These are phyloP conservation scores for Spatula clypeata DNA, from an alignment of 2,797 vertebrate genomes.

Conservation along the genomic window DNA sequence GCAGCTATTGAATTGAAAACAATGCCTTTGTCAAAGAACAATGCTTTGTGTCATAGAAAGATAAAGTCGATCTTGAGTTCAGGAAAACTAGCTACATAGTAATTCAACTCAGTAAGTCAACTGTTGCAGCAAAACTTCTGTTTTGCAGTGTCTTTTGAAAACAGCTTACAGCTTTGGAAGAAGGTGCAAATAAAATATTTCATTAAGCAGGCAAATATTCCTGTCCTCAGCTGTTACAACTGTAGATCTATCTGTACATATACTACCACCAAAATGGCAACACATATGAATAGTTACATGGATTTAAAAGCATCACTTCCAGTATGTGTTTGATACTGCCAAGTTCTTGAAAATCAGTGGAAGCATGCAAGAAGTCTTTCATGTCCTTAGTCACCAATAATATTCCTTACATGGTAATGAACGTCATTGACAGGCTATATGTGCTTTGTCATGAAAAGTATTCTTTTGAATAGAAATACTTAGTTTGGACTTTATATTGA, in stretches of 20 bases:
- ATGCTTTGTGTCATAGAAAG: neutral
- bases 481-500: neutral
- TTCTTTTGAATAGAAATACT: neutral
- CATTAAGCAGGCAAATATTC: neutral
- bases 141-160: neutral
- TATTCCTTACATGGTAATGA: neutral
- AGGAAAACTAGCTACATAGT: neutral
- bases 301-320: neutral
- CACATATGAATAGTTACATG: neutral
- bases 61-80: neutral
- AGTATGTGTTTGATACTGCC: neutral
- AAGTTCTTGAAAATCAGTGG: neutral
- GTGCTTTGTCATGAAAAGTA: neutral
- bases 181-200: neutral
- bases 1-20: constrained; percentile 16
- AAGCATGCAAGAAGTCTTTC: neutral
- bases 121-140: neutral
- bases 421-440: neutral
- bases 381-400: neutral
- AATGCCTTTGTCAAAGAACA: constrained; percentile 15
- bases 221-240: neutral
- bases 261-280: neutral
- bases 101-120: neutral
- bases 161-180: neutral
- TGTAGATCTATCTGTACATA: neutral